Evolutionary conservation across 2,113 vertebrate genomes (phyloP).

Genomic region (Equus quagga): DNA sequence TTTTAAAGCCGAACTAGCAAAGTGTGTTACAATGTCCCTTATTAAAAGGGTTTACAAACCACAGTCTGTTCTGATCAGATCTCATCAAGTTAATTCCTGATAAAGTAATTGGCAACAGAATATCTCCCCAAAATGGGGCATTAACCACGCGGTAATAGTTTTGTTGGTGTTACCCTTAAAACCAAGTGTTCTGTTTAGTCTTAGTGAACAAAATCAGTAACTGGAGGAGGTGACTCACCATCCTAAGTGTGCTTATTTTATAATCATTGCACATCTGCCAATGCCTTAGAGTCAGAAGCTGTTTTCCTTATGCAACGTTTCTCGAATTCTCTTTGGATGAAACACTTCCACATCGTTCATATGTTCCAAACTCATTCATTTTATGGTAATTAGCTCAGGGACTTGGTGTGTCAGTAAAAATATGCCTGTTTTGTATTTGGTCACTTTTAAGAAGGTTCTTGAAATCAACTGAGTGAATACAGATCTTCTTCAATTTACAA

Average conservation of each 20-base stretch:
- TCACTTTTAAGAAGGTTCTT: constrained; percentile 79
- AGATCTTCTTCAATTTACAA: too few relatives aligned
- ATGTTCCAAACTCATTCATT: constrained; percentile 72
- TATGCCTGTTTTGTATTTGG: constrained; percentile 67
- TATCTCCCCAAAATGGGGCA: not conserved
- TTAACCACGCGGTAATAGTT: not conserved
- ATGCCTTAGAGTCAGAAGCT: constrained; percentile 70
- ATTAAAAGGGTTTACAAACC: not conserved
- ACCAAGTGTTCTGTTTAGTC: not conserved
- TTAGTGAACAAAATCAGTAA: constrained; percentile 64
- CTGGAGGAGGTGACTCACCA: constrained; percentile 58
- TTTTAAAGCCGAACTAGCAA: constrained; percentile 16
- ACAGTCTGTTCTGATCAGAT: not conserved
- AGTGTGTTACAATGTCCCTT: not conserved
- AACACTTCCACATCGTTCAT: constrained; percentile 81
- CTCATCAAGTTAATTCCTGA: not conserved
- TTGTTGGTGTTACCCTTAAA: not conserved
- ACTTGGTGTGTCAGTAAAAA: constrained; percentile 73
- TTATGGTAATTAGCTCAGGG: constrained; percentile 84
- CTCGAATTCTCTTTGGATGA: constrained; percentile 79
- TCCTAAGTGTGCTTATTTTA: constrained; percentile 57
- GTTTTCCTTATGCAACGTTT: constrained; percentile 61
- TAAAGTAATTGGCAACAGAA: not conserved
- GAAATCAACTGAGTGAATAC: constrained; percentile 62
- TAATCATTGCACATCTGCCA: constrained; percentile 51